Conservation (phyloP, 2,113 vertebrate genomes). For the Pseudorectes ferrugineus region DNA sequence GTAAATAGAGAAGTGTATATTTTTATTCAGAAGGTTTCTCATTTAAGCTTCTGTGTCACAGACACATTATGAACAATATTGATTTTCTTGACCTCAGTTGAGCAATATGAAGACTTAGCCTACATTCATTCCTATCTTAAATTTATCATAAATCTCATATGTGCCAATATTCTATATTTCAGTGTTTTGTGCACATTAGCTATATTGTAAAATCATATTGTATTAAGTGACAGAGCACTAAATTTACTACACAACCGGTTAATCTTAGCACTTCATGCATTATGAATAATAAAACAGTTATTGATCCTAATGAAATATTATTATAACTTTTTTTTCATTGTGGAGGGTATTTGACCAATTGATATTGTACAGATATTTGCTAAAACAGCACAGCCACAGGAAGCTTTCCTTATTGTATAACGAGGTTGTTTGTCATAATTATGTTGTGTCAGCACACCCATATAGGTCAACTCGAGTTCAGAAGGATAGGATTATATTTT, state of each 20-base stretch:
- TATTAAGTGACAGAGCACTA: constrained; percentile 43
- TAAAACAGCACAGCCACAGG: not conserved
- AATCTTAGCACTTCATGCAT: constrained; percentile 33
- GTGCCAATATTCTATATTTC: constrained; percentile 61
- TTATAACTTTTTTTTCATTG: constrained; percentile 28
- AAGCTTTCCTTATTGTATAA: constrained; percentile 44
- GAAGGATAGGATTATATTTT: not conserved
- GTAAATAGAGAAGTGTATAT: not conserved
- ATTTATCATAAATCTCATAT: constrained; percentile 62
- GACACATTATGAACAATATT: constrained; percentile 46
- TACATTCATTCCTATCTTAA: constrained; percentile 29
- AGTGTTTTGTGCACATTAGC: constrained; percentile 61
- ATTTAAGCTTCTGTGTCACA: constrained; percentile 7
- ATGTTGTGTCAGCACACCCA: constrained; percentile 9
- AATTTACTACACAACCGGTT: constrained; percentile 51
- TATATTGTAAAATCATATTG: constrained; percentile 63
- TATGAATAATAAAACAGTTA: constrained; percentile 70
- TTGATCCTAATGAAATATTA: constrained; percentile 69
- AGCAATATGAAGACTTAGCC: constrained; percentile 32
- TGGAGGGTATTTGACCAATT: constrained; percentile 3
- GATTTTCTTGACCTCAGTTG: constrained; percentile 55
- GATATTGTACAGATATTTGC: constrained; percentile 23
- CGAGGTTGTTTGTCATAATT: constrained; percentile 49
- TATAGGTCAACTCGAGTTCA: constrained; percentile 54
- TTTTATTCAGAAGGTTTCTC: not conserved